Evolutionary conservation across 2,888 invertebrate species (phyloP), one percentile per base, ranked within the genome.

Genomic region (Andrena bicolor): DNA sequence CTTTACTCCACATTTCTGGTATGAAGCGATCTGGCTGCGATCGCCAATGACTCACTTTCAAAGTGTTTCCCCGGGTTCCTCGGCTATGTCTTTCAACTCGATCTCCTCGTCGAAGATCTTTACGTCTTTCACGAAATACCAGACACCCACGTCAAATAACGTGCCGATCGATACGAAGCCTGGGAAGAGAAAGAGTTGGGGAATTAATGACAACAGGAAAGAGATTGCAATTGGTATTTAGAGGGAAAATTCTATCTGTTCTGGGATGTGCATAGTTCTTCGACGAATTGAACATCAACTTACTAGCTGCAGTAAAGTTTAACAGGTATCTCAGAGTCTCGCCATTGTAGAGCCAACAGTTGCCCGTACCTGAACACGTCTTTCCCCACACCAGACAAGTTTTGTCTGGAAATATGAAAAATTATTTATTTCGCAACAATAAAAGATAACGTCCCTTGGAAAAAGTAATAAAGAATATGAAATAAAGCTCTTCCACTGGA

Each of bases 321-420:
- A 96, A 92, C 65, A 95, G 94, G 87, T 96, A 96, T 91, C 96
- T 95, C 85, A 97, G 94, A 5, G 95, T 94, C 89, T 95, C 95
- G 10, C 96, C 96, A 92, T 97, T 96, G 92, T 97, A 97, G 10
- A 97, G 94, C 97, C 97, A 97, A 90, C 97, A 97, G 90, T 97
- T 96, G 83, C 97, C 96, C 68, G 95, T 96, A 72, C 95, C 96
- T 0, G 95, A 95, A 90, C 97, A 97, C 3, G 96, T 96, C 91
- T 96, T 96, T 13, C 97, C 96, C 97, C 97, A 97, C 16, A 97
- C 96, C 32, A 96, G 92, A 88, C 97, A 97, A 7, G 96, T 95
- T 84, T 94, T 95, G 93, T 96, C 96, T 96, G 90, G 6, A 69
- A n/a, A 64, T 1, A 51, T n/a, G 35, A 53, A 69, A 26, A 51